A percentile compares a stretch with the other conserved stretches of the same genome.
phyloP scores from a whole-genome alignment of 92 coral and sea anemone genomes.

The Heliopora coerulea region DNA sequence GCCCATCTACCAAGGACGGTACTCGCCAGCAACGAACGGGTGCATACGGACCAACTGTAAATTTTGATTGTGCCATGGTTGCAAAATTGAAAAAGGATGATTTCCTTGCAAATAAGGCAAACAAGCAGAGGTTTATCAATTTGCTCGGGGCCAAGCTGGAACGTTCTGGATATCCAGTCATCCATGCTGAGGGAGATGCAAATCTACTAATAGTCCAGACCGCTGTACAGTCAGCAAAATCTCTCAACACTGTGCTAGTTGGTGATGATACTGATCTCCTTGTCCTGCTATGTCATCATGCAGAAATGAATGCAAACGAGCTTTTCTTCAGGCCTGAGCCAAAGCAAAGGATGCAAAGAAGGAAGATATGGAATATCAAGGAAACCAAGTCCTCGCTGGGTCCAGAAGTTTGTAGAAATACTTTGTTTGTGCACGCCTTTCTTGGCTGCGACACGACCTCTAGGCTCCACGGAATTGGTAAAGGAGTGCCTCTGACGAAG shows the following conservation, averaged over 20 bases:
- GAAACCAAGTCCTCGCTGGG: slow-evolving; percentile 44
- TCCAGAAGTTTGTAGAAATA: slow-evolving; percentile 32
- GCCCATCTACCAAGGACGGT: slow-evolving; percentile 55
- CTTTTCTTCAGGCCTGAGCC: slow-evolving; percentile 49
- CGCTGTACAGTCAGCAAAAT: slow-evolving; percentile 11
- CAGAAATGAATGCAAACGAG: neutral
- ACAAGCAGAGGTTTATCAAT: slow-evolving; percentile 53
- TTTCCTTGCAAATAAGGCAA: slow-evolving; percentile 33
- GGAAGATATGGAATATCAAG: slow-evolving; percentile 54
- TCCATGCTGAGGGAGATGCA: slow-evolving; percentile 27
- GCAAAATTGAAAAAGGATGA: slow-evolving; percentile 46
- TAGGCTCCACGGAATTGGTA: slow-evolving; percentile 55
- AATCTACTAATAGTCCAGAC: slow-evolving; percentile 16
- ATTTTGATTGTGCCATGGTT: neutral
- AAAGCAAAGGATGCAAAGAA: slow-evolving; percentile 33
- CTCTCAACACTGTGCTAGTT: neutral
- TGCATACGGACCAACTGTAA: neutral
- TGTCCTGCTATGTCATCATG: slow-evolving; percentile 30
- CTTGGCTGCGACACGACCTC: slow-evolving; percentile 67
- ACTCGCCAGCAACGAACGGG: slow-evolving; percentile 45
- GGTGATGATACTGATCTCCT: slow-evolving; percentile 50
- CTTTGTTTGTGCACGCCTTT: slow-evolving; percentile 53
- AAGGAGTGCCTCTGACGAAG: slow-evolving; percentile 49
- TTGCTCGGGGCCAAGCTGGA: slow-evolving; percentile 19
- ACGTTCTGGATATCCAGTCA: slow-evolving; percentile 32